phyloP scores from a whole-genome alignment of 2,113 vertebrate genomes.

The Gallinago undulata region DNA sequence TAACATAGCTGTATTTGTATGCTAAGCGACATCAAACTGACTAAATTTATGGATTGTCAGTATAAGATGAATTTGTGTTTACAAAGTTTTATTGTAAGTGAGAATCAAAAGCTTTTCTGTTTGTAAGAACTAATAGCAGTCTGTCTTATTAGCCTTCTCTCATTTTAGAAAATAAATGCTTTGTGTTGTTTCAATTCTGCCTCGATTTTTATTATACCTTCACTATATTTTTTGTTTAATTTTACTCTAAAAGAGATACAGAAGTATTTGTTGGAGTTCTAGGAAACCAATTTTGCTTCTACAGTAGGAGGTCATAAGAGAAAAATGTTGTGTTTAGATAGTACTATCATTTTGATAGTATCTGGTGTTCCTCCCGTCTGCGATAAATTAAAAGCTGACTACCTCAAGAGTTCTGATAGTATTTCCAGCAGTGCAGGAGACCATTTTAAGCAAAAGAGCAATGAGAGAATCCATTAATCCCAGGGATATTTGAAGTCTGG shows the following conservation, averaged over 20 bases:
- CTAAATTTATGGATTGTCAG: neutral
- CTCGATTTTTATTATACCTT: constrained; percentile 25
- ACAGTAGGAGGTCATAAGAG: constrained; percentile 56
- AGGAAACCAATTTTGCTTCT: constrained; percentile 64
- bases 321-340: constrained; percentile 58
- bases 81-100: neutral
- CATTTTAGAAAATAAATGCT: neutral
- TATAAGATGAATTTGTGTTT: neutral
- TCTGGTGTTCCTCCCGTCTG: constrained; percentile 41
- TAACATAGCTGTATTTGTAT: neutral
- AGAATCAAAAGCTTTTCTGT: constrained; percentile 27
- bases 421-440: constrained; percentile 49
- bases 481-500: constrained; percentile 19
- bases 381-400: constrained; percentile 65
- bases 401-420: constrained; percentile 41
- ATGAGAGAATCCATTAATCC: constrained; percentile 40
- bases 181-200: neutral
- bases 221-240: constrained; percentile 40
- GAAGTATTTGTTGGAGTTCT: constrained; percentile 46
- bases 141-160: neutral
- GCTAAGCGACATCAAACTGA: constrained; percentile 4
- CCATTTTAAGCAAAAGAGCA: constrained; percentile 47
- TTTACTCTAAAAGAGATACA: constrained; percentile 11
- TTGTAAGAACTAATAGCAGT: neutral
- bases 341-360: constrained; percentile 59